Evolutionary conservation across 2,888 invertebrate genomes (phyloP), one percentile per base, ranked within the genome.

Genomic region (Philopedon plagiatum): DNA sequence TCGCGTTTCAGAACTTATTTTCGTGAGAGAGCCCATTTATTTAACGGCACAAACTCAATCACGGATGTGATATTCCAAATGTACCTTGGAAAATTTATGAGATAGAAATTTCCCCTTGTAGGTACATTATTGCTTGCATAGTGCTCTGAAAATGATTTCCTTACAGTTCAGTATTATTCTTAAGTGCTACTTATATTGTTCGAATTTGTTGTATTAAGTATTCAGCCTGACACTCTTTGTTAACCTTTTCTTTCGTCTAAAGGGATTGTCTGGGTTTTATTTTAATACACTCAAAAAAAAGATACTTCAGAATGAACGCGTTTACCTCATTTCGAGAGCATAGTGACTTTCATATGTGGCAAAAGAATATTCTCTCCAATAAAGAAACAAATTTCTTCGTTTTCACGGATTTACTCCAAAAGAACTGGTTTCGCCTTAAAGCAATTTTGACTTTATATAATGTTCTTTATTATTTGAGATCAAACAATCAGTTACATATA

Each of bases 1-100:
- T 44, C 57, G 44, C 46, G 37, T 67, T 49, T 37, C 62, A 23
- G 62, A 44, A 60, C 67, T 67, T 63, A 68, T 68, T 57, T 51
- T 63, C 64, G 64, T 32, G 60, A 58, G 34, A 68, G 54, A 68
- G 56, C 46, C 63, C 68, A 73, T 73, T 68, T 68, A 64, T 68
- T 73, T 73, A 68, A 73, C 68, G 60, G 64, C 41, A 58, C 60
- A 39, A 73, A 64, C 73, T 73, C 73, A 68, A 68, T 73, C 73
- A 73, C 64, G 54, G 73, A 64, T 49, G 68, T 56, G 51, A 51
- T 66, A 39, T 51, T 63, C 58, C 51, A 64, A 73, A 73, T 68
- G 37, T 68, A 64, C 58, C 54, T 62, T 21, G 26, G 34, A 37
- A 46, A 67, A 73, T 73, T 68, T 73, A 73, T 68, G 7, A 62